Base-by-base conservation (phyloP, 2,888 invertebrate species). In the Xylota sylvarum region DNA sequence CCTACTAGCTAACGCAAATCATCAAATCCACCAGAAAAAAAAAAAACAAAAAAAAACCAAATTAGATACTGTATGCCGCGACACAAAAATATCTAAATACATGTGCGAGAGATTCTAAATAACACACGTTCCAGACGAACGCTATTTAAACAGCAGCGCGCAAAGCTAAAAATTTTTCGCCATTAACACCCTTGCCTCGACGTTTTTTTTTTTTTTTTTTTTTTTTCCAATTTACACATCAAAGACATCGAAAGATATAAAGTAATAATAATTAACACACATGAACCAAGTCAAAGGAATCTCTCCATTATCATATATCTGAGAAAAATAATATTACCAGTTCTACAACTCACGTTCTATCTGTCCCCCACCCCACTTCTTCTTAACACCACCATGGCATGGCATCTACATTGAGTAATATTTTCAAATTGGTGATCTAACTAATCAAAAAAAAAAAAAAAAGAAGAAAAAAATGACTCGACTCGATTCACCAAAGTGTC, bases 381-480 rank as follows among this genome's bases (percentile, higher is more conserved):
- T n/a, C n/a, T n/a, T n/a, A n/a, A n/a, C n/a, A n/a, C n/a, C 32
- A 6, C 4, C 4, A 2, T 35, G 35, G 35, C 35, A 30, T 27
- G 52, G 12, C 30, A 55, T 12, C 32, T 17, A 35, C 14, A 32
- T 64, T 48, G 64, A 65, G 64, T 65, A 32, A 40, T 40, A 12
- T 50, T 37, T 58, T 60, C 23, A 12, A 37, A 60, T 48, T 23
- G 58, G 62, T 73, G 73, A 73, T 73, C 60, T 62, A 73, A 62
- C 72, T 37, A 17, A 60, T 50, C 37, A 40, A 37, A 35, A 35
- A 50, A 50, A 7, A 40, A 6, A 65, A 19, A 30, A 7, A 35
- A 43, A 43, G 5, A 32, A 32, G 4, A n/a, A 43, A 43, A 43
- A n/a, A 14, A 4, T 14, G 6, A 46, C 30, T 10, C 27, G 30